A percentile compares a stretch with the other conserved stretches of the same genome.
Conservation (phyloP, 2,888 invertebrate species). For the Asteroscopus sphinx region DNA sequence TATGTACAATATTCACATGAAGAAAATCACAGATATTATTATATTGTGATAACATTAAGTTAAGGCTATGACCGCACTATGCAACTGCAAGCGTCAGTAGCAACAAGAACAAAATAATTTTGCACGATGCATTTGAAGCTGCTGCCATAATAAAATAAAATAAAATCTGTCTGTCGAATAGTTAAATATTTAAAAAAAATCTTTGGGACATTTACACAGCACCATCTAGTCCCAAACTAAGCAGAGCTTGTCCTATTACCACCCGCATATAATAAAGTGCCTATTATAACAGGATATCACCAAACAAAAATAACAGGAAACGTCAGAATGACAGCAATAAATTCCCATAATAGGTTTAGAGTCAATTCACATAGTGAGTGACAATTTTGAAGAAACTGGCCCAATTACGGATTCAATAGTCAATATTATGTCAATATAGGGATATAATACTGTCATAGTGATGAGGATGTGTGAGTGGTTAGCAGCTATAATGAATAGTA, state of each 20-base stretch:
- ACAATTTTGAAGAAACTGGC: conserved; percentile 11
- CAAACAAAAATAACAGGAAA: conserved; percentile 35
- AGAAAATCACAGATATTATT: too few relatives aligned
- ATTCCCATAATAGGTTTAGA: conserved; percentile 5
- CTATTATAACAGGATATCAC: conserved; percentile 14
- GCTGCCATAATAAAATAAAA: neutral
- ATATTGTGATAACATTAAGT: neutral
- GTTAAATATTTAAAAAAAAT: too few relatives aligned
- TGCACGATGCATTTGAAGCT: neutral
- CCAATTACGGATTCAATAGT: neutral
- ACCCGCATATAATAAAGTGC: conserved; percentile 8
- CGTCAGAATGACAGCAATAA: conserved; percentile 5
- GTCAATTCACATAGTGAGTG: conserved; percentile 11
- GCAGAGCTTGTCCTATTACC: too few relatives aligned
- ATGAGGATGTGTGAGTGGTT: too few relatives aligned
- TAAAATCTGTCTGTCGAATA: too few relatives aligned
- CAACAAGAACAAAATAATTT: conserved; percentile 1
- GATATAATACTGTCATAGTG: too few relatives aligned
- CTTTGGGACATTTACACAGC: too few relatives aligned
- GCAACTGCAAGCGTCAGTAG: neutral
- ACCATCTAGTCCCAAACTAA: too few relatives aligned
- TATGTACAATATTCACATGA: neutral
- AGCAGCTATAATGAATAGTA: too few relatives aligned
- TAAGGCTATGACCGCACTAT: neutral
- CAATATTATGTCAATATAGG: too few relatives aligned